Conservation (phyloP, 2,113 vertebrate species). For the cat (Felis catus) region DNA sequence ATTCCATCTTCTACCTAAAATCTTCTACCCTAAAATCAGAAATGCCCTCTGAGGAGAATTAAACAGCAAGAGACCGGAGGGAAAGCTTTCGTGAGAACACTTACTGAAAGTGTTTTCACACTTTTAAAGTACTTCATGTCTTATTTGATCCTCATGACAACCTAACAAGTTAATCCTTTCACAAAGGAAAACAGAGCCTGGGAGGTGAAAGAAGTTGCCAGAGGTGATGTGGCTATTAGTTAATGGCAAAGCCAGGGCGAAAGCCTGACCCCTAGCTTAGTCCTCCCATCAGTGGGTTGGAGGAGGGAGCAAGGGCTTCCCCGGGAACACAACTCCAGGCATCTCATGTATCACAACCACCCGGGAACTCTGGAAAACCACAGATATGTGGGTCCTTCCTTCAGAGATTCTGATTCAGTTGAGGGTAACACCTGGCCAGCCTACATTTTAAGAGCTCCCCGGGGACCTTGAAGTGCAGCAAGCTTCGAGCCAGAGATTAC, state of each 20-base stretch:
- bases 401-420: background rate
- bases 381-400: too few relatives aligned
- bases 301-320: background rate
- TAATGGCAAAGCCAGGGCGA: background rate
- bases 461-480: background rate
- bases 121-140: slow-evolving; percentile 13
- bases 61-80: background rate
- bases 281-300: fast-evolving
- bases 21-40: background rate
- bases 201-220: background rate
- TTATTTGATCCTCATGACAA: slow-evolving; percentile 16
- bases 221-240: background rate
- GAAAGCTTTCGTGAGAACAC: background rate
- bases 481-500: background rate
- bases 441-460: background rate
- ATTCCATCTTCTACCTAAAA: background rate
- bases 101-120: slow-evolving; percentile 30
- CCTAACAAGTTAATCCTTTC: slow-evolving; percentile 28
- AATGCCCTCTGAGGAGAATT: background rate
- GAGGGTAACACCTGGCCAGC: background rate
- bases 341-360: fast-evolving
- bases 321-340: fast-evolving
- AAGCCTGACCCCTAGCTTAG: background rate
- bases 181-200: background rate
- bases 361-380: background rate